These are phyloP conservation scores for Knipowitschia caucasica DNA, from an alignment of 2,797 vertebrate species.

Conservation along the genomic window DNA sequence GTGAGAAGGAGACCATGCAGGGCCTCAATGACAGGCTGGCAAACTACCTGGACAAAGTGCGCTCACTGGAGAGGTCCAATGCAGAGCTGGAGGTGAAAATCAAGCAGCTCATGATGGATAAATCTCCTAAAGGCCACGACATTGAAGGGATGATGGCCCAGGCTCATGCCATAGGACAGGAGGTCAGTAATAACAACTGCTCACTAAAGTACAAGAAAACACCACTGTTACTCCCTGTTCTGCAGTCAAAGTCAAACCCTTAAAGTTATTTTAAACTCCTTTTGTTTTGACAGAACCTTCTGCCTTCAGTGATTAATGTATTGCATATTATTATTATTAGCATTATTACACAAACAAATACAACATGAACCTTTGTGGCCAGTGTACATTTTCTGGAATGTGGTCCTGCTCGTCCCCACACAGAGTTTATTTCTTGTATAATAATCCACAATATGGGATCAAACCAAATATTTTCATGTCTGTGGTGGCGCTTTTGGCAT, in stretches of 20 bases:
- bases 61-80: conserved; percentile 77
- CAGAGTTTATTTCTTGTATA: no score
- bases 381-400: no score
- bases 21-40: conserved; percentile 77
- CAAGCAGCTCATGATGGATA: conserved; percentile 76
- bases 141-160: conserved; percentile 77
- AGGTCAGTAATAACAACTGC: conserved; percentile 61
- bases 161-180: conserved; percentile 73
- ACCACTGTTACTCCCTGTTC: neutral
- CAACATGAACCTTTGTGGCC: no score
- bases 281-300: neutral
- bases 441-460: no score
- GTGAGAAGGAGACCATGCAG: conserved; percentile 80
- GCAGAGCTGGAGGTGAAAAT: conserved; percentile 78
- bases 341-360: neutral
- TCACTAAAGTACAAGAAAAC: neutral
- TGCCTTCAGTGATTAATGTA: no score
- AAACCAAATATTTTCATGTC: no score
- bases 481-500: no score
- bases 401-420: no score
- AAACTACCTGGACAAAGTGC: conserved; percentile 80
- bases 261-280: neutral
- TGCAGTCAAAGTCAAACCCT: neutral
- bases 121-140: conserved; percentile 67
- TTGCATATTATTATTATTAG: no score